These are phyloP conservation scores for Hemiprocne comata DNA, from an alignment of 2,113 vertebrate species.

Conservation along the genomic window DNA sequence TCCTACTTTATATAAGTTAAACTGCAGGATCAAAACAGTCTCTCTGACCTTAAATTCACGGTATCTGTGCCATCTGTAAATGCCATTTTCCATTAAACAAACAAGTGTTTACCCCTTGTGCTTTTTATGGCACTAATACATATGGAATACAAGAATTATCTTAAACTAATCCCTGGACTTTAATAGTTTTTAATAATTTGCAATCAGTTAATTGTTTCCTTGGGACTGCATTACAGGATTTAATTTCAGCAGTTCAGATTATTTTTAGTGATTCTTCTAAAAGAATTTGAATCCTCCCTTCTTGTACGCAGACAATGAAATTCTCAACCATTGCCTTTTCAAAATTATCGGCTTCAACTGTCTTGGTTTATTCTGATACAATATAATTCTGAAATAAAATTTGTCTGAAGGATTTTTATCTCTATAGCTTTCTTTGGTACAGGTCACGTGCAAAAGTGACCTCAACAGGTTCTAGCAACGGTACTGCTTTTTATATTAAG, in stretches of 20 bases:
- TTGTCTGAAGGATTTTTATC: neutral
- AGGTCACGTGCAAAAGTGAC: neutral
- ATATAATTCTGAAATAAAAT: neutral
- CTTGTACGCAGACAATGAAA: neutral
- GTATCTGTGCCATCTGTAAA: neutral
- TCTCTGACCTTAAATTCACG: neutral
- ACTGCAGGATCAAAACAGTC: neutral
- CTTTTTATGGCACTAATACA: conserved; percentile 15
- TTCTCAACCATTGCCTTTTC: neutral
- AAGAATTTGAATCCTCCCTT: conserved; percentile 6
- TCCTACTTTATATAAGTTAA: neutral
- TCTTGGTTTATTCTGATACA: neutral
- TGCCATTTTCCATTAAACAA: conserved; percentile 26
- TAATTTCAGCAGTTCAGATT: conserved; percentile 27
- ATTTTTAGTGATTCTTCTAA: conserved; percentile 19
- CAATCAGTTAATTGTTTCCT: conserved; percentile 64
- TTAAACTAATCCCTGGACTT: conserved; percentile 41
- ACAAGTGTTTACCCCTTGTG: neutral
- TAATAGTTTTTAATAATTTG: conserved; percentile 54
- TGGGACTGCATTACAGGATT: conserved; percentile 19
- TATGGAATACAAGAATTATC: conserved; percentile 46
- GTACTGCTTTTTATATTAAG: neutral
- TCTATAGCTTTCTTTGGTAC: neutral
- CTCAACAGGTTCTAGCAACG: neutral
- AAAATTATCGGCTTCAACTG: neutral